Base-by-base conservation (phyloP, 1,140 invertebrate genomes). In the Artemia franciscana region DNA sequence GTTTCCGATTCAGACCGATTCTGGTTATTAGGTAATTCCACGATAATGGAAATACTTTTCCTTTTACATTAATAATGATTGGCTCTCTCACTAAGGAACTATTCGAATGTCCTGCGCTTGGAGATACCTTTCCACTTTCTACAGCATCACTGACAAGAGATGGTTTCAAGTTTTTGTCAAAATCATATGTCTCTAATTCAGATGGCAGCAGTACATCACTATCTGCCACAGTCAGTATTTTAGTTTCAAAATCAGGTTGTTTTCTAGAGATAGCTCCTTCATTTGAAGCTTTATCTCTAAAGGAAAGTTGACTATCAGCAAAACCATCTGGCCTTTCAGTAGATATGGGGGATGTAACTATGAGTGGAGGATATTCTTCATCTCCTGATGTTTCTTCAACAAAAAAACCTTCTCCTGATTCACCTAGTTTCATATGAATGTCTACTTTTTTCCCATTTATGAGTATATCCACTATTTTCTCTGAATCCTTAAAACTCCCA, bases 391-490 rank as follows among this genome's bases (percentile, higher is more conserved):
- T 79, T 76, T 91, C 90, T 75, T 96, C 88, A 1, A 98, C 91
- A 72, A 99, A 99, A 75, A 98, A 99, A 0, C 95, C 96, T 73
- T 98, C 94, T 3, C 96, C 96, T 23, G 89, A 91, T 69, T 98
- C 92, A 25, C 94, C 95, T 15, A 99, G 75, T 76, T 98, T 98
- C 96, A 99, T 99, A 70, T 97, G 92, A 71, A 99, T 86, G 68
- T 92, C 85, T 26, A 90, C 80, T 4, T 88, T 81, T 67, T 91
- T 83, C 59, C 91, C 92, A 82, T 99, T 99, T 66, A 99, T 86
- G 73, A 95, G 89, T 70, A 99, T 90, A 71, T 99, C 94, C 67
- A 98, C 94, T 90, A 83, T 86, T 98, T 98, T 70, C 98, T 91
- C 66, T 85, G 81, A 66, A 89, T 90, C 26, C 92, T 80, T 0